Conservation (phyloP, 1,140 invertebrate genomes). For the Aporrectodea caliginosa region DNA sequence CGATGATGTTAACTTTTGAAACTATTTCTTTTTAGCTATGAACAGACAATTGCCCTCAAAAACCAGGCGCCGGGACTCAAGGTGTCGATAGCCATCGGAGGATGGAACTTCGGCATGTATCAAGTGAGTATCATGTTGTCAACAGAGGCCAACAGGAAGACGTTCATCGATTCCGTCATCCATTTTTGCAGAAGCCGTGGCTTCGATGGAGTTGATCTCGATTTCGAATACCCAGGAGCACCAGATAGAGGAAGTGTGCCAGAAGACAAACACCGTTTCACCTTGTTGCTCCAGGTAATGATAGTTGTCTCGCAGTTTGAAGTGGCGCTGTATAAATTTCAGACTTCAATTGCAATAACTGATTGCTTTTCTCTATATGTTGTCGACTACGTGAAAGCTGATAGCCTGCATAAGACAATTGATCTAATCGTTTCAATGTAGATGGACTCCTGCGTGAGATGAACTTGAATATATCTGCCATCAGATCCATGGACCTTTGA, state of each 20-base stretch:
- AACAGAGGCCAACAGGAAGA: neutral
- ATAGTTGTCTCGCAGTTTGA: no score
- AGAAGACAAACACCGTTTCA: neutral
- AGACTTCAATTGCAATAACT: no score
- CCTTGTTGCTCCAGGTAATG: neutral
- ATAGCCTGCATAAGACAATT: no score
- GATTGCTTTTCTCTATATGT: no score
- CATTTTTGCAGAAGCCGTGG: neutral
- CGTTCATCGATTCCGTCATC: neutral
- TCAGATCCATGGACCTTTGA: no score
- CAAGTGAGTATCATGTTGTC: neutral
- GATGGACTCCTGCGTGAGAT: no score
- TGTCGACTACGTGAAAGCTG: no score
- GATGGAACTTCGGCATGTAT: neutral
- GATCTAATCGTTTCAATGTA: no score
- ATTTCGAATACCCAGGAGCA: neutral
- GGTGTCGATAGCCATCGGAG: neutral
- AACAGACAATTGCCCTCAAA: neutral
- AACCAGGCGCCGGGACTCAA: neutral
- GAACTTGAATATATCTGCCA: no score
- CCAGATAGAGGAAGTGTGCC: neutral
- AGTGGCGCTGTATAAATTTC: no score
- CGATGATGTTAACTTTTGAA: no score
- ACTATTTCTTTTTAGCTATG: no score
- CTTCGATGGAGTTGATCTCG: constrained; percentile 10